These are phyloP conservation scores for Falco concolor DNA, from an alignment of 2,797 vertebrate species.

Conservation along the genomic window DNA sequence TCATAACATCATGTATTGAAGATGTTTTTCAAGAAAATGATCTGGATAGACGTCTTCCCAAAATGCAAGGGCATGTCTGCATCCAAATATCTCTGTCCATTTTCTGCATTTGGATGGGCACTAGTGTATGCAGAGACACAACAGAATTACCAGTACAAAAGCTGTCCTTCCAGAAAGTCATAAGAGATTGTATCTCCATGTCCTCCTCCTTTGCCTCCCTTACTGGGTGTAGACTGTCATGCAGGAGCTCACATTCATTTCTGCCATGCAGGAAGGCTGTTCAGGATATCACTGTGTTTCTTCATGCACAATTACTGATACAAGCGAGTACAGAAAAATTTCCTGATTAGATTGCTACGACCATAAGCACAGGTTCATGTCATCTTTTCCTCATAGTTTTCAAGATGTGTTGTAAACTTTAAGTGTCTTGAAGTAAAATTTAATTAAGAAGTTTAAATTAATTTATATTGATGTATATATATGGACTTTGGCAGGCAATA, in stretches of 20 bases:
- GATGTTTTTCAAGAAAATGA: neutral
- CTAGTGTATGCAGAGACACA: neutral
- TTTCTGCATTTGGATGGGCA: neutral
- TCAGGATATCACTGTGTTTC: neutral
- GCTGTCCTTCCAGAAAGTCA: neutral
- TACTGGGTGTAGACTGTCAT: neutral
- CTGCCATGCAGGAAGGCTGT: neutral
- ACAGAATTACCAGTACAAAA: neutral
- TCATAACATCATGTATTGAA: neutral
- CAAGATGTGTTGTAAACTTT: neutral
- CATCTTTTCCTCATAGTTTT: neutral
- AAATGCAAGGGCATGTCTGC: neutral
- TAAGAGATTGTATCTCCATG: neutral
- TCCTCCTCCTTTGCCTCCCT: neutral
- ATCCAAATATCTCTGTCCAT: neutral
- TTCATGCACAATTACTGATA: neutral
- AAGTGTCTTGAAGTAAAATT: neutral
- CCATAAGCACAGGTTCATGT: neutral
- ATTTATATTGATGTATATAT: neutral
- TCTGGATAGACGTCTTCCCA: neutral
- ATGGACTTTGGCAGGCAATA: slow-evolving; percentile 29
- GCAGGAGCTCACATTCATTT: neutral
- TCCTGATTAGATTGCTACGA: neutral
- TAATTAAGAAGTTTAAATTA: neutral
- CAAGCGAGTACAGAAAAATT: neutral